phyloP scores from a whole-genome alignment of 2,113 vertebrate species.

The Oriolus oriolus region DNA sequence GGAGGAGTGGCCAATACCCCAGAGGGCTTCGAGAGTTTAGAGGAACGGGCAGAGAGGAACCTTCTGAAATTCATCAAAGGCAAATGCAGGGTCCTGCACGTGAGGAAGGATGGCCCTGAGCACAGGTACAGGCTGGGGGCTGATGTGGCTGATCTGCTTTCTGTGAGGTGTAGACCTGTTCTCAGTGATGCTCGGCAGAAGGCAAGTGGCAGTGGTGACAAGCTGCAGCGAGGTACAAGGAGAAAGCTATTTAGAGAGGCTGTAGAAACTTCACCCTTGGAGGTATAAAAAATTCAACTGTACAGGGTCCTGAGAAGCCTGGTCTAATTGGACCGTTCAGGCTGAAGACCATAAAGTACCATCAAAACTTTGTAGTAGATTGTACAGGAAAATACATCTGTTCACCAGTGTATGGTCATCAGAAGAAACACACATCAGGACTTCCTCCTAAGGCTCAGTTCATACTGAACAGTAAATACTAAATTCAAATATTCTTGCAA shows the following conservation, averaged over 20 bases:
- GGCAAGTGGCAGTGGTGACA: not conserved
- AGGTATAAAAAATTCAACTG: not conserved
- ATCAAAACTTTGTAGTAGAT: not conserved
- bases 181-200: rapidly evolving
- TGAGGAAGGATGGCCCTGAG: not conserved
- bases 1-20: rapidly evolving
- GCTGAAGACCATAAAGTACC: not conserved
- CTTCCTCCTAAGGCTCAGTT: not conserved
- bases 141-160: not conserved
- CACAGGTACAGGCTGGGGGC: not conserved
- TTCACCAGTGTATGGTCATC: not conserved
- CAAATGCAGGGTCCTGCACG: not conserved
- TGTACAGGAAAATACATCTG: not conserved
- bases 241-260: not conserved
- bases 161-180: not conserved
- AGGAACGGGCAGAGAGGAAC: not conserved
- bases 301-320: not conserved
- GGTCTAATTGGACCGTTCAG: not conserved
- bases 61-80: not conserved
- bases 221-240: not conserved
- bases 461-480: not conserved
- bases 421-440: not conserved
- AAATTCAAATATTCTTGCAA: not conserved
- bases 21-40: rapidly evolving
- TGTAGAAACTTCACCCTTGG: not conserved